Evolutionary conservation across 2,888 invertebrate species (phyloP).

Genomic region (Anagyrus pseudococci): DNA sequence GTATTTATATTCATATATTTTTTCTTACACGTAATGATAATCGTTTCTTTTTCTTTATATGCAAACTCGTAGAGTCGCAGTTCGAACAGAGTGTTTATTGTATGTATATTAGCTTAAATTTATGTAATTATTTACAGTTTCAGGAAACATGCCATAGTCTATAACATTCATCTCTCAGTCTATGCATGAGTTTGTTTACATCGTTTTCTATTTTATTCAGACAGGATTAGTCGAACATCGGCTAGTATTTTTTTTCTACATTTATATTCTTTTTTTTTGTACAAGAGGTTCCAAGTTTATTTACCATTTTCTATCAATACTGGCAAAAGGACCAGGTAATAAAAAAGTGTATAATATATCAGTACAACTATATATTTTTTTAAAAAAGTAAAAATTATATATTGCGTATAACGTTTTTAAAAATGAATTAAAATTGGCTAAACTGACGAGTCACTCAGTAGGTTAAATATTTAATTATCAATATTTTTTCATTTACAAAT

Average conservation of each 20-base stretch:
- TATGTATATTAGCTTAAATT: constrained; percentile 28
- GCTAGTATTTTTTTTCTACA: constrained; percentile 30
- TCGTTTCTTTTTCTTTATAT: constrained; percentile 20
- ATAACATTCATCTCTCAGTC: constrained; percentile 37
- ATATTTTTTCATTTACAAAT: no score
- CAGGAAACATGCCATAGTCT: constrained; percentile 36
- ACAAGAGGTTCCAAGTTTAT: constrained; percentile 34
- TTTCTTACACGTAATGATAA: constrained; percentile 22
- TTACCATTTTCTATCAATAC: constrained; percentile 6
- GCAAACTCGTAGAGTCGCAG: constrained; percentile 5
- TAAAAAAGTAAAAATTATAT: constrained; percentile 13
- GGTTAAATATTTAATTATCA: no score
- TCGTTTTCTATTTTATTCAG: constrained; percentile 28
- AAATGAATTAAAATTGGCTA: constrained; percentile 3
- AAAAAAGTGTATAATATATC: not conserved
- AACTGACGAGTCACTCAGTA: constrained; percentile 11
- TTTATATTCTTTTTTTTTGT: constrained; percentile 28
- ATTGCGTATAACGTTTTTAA: not conserved
- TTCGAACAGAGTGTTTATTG: constrained; percentile 18
- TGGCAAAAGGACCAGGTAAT: constrained; percentile 20
- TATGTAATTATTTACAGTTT: constrained; percentile 35
- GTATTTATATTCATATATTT: constrained; percentile 29
- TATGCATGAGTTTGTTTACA: constrained; percentile 30
- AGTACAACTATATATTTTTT: constrained; percentile 4
- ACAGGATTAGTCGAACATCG: constrained; percentile 33